Percentiles rank a stretch among this genome's conserved stretches.
phyloP scores from a whole-genome alignment of 2,113 vertebrate genomes.

The Dendropsophus ebraccatus region DNA sequence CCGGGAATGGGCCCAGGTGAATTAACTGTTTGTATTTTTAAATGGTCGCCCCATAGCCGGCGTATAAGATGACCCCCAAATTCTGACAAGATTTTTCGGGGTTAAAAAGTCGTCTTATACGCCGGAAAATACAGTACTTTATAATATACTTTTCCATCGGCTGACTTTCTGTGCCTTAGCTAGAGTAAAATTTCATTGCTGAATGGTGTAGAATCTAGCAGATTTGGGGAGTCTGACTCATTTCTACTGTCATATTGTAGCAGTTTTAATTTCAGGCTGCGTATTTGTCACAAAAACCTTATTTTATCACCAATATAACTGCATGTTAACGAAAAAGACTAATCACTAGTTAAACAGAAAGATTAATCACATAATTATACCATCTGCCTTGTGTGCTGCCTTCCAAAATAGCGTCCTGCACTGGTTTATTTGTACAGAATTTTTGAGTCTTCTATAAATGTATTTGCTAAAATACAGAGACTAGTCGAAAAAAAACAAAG shows the following conservation, averaged over 20 bases:
- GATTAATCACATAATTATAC: slow-evolving; percentile 59
- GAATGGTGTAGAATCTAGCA: background rate
- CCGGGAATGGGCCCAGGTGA: no score
- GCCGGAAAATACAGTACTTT: no score
- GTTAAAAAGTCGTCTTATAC: no score
- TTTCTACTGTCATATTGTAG: background rate
- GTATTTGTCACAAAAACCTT: slow-evolving; percentile 37
- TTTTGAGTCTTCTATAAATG: background rate
- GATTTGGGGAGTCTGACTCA: slow-evolving; percentile 16
- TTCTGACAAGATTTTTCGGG: no score
- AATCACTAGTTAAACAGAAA: slow-evolving; percentile 51
- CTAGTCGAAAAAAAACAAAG: background rate
- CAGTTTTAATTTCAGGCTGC: slow-evolving; percentile 16
- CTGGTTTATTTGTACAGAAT: slow-evolving; percentile 7
- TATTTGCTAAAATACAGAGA: background rate
- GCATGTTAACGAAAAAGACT: slow-evolving; percentile 41
- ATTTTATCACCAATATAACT: slow-evolving; percentile 44
- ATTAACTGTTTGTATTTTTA: no score
- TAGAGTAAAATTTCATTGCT: background rate
- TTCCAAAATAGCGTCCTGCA: slow-evolving; percentile 14
- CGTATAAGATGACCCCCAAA: no score
- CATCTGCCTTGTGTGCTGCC: slow-evolving; percentile 42
- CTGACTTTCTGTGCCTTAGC: background rate
- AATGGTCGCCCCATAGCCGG: no score
- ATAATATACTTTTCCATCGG: no score